phyloP scores from a whole-genome alignment of 2,888 invertebrate species.

The Drosophila borborema region DNA sequence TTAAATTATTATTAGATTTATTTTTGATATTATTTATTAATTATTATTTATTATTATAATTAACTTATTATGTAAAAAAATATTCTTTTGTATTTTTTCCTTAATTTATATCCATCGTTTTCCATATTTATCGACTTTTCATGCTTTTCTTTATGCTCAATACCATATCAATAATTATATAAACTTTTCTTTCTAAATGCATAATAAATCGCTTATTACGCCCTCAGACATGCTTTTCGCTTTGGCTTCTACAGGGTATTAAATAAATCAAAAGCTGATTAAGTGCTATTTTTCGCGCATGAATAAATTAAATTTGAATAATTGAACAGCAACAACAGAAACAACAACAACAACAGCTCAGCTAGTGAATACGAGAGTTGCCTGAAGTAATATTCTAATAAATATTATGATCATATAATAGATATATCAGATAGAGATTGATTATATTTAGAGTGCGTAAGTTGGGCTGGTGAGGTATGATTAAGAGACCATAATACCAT shows the following conservation, averaged over 20 bases:
- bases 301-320: constrained; percentile 63
- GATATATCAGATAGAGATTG: too few relatives aligned
- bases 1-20: background rate
- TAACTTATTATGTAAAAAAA: too few relatives aligned
- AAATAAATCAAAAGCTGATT: constrained; percentile 71
- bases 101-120: background rate
- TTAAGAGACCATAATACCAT: too few relatives aligned
- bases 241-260: constrained; percentile 17
- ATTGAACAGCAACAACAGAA: constrained; percentile 35
- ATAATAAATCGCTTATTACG: too few relatives aligned
- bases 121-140: background rate
- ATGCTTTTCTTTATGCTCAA: too few relatives aligned
- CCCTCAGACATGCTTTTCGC: background rate
- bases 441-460: too few relatives aligned
- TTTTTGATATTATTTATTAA: background rate
- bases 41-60: too few relatives aligned
- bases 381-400: background rate
- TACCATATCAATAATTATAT: too few relatives aligned
- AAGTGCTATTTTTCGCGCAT: constrained; percentile 69
- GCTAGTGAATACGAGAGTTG: constrained; percentile 1
- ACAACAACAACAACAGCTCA: constrained; percentile 1
- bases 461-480: too few relatives aligned
- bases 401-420: background rate
- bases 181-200: too few relatives aligned
- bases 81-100: too few relatives aligned